These are phyloP conservation scores for Dromiciops gliroides DNA, from an alignment of 2,113 vertebrate genomes.

Conservation along the genomic window DNA sequence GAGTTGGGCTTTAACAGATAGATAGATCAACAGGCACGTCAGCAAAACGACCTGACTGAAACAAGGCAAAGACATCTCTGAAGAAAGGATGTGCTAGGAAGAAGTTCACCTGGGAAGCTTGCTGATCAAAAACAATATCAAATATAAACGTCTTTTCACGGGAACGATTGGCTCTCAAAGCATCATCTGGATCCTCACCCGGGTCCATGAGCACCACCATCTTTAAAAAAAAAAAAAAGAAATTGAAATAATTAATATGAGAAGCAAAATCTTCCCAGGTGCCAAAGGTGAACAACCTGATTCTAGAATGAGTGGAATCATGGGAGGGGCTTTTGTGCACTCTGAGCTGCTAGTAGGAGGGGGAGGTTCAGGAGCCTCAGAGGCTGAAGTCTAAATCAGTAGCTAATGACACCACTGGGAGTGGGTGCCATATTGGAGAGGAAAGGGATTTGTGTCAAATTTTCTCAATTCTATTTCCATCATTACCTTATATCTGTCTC, in stretches of 20 bases:
- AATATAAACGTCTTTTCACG: conserved; percentile 82
- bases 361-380: not conserved
- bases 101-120: conserved; percentile 75
- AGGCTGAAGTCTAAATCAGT: not conserved
- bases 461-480: not conserved
- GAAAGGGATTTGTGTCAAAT: not conserved
- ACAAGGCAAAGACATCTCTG: not conserved
- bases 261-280: not conserved
- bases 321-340: not conserved
- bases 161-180: conserved; percentile 73
- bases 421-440: not conserved
- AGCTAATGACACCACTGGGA: not conserved
- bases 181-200: conserved; percentile 68
- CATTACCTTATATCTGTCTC: not conserved
- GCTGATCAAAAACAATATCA: conserved; percentile 76
- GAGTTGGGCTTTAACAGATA: not conserved
- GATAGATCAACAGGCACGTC: too few relatives aligned
- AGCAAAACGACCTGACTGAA: not conserved
- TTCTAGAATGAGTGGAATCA: not conserved
- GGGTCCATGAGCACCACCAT: conserved; percentile 81
- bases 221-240: conserved; percentile 48
- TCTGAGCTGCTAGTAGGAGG: not conserved
- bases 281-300: too few relatives aligned
- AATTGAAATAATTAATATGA: not conserved
- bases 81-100: not conserved